phyloP scores from a whole-genome alignment of 2,888 invertebrate species.

The Scaeva pyrastri region DNA sequence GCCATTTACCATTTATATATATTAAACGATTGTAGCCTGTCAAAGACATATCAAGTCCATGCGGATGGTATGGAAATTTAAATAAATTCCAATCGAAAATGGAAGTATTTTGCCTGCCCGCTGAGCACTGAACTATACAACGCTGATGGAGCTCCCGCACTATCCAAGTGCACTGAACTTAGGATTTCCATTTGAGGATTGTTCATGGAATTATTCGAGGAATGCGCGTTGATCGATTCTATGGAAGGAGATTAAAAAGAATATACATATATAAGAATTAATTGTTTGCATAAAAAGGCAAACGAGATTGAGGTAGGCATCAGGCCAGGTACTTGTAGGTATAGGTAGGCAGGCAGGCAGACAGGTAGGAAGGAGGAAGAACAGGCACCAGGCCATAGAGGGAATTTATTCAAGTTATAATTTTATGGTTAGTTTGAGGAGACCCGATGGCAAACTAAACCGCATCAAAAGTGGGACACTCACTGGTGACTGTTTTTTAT shows the following conservation, averaged over 20 bases:
- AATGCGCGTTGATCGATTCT: conserved; percentile 40
- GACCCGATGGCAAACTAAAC: conserved; percentile 2
- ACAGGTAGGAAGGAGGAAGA: too few species aligned
- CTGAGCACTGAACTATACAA: too few species aligned
- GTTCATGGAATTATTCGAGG: conserved; percentile 36
- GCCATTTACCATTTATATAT: conserved; percentile 10
- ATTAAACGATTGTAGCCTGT: conserved; percentile 63
- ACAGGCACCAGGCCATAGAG: too few species aligned
- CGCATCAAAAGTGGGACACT: background rate
- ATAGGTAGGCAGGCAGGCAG: too few species aligned
- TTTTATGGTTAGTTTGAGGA: background rate
- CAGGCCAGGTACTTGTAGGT: background rate
- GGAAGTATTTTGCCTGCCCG: conserved; percentile 45
- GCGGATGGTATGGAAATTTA: conserved; percentile 64
- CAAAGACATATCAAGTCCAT: conserved; percentile 65
- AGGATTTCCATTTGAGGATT: conserved; percentile 51
- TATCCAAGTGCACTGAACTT: conserved; percentile 46
- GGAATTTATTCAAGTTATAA: too few species aligned
- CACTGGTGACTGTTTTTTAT: background rate
- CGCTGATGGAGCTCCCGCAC: conserved; percentile 30
- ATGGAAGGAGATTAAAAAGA: conserved; percentile 40
- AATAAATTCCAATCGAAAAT: conserved; percentile 67
- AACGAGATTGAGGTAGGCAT: conserved; percentile 17
- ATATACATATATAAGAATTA: conserved; percentile 16
- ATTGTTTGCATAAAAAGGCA: conserved; percentile 18